Percentiles rank a stretch among this genome's conserved stretches.
phyloP scores from a whole-genome alignment of 1,140 invertebrate species.

The Atopsyche davidsoni region DNA sequence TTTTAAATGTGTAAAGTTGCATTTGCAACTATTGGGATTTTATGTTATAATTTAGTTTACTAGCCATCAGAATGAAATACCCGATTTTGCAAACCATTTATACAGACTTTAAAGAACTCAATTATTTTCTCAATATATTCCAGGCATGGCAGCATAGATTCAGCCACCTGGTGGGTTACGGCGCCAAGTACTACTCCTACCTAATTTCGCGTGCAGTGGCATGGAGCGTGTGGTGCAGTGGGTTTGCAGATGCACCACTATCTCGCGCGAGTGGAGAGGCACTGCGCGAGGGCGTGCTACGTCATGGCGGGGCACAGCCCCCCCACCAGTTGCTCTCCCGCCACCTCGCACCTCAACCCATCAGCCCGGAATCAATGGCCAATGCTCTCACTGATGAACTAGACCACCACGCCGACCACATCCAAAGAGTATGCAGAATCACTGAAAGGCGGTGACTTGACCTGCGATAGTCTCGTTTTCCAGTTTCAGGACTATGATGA shows the following conservation, averaged over 20 bases:
- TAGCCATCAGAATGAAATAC: no score
- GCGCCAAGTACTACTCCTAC: slow-evolving; percentile 98
- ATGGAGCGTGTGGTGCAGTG: slow-evolving; percentile 86
- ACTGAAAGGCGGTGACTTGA: slow-evolving; percentile 35
- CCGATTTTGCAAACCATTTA: slow-evolving; percentile 6
- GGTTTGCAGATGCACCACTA: slow-evolving; percentile 81
- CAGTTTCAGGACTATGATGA: no score
- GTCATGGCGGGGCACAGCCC: slow-evolving; percentile 84
- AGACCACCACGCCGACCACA: slow-evolving; percentile 41
- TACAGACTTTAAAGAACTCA: slow-evolving; percentile 9
- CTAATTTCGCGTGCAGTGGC: slow-evolving; percentile 90
- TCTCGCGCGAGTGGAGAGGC: slow-evolving; percentile 66
- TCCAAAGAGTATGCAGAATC: slow-evolving; percentile 38
- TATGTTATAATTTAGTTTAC: no score
- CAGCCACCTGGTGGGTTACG: slow-evolving; percentile 95
- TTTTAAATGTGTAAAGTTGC: slow-evolving; percentile 1
- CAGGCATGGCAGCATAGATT: slow-evolving; percentile 94
- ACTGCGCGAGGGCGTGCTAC: slow-evolving; percentile 71
- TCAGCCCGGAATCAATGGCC: slow-evolving; percentile 40
- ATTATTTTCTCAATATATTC: no score
- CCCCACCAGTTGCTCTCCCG: slow-evolving; percentile 38
- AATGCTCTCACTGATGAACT: slow-evolving; percentile 42
- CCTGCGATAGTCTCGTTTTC: no score
- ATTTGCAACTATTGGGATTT: not conserved
- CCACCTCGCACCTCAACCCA: slow-evolving; percentile 37